phyloP scores from a whole-genome alignment of 2,888 invertebrate species.

The Pheosia tremula region DNA sequence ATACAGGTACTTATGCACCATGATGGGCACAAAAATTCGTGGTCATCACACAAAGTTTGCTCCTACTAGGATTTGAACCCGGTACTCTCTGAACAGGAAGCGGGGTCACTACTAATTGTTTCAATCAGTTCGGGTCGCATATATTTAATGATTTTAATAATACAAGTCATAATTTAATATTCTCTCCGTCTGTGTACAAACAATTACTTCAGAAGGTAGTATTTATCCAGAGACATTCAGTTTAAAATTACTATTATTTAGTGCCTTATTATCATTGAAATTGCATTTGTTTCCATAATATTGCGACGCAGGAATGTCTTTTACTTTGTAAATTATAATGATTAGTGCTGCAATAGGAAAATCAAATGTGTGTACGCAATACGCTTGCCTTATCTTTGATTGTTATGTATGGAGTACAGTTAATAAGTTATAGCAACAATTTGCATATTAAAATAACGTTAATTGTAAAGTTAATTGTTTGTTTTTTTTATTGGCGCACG shows the following conservation, averaged over 20 bases:
- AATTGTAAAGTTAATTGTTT: not conserved
- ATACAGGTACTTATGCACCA: no score
- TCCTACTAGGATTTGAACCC: no score
- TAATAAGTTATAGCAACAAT: not conserved
- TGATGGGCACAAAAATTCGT: no score
- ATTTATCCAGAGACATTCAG: slow-evolving; percentile 42
- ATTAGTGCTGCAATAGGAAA: slow-evolving; percentile 20
- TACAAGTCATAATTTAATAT: slow-evolving; percentile 26
- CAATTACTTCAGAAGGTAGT: slow-evolving; percentile 21
- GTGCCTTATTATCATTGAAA: slow-evolving; percentile 45
- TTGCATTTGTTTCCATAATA: slow-evolving; percentile 40
- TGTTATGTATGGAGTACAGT: not conserved
- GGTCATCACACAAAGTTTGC: no score
- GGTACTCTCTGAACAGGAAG: no score
- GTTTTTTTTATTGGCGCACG: not conserved
- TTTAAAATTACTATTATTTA: slow-evolving; percentile 48
- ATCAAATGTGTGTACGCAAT: slow-evolving; percentile 17
- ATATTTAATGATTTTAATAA: not conserved
- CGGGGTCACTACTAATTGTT: no score
- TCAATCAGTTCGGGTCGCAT: not conserved
- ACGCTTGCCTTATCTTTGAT: not conserved
- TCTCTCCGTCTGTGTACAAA: slow-evolving; percentile 20
- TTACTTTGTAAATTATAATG: slow-evolving; percentile 23
- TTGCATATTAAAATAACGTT: not conserved
- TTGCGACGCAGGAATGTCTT: slow-evolving; percentile 27